Evolutionary conservation across 2,113 vertebrate species (phyloP).

Genomic region (Microtus oregoni): DNA sequence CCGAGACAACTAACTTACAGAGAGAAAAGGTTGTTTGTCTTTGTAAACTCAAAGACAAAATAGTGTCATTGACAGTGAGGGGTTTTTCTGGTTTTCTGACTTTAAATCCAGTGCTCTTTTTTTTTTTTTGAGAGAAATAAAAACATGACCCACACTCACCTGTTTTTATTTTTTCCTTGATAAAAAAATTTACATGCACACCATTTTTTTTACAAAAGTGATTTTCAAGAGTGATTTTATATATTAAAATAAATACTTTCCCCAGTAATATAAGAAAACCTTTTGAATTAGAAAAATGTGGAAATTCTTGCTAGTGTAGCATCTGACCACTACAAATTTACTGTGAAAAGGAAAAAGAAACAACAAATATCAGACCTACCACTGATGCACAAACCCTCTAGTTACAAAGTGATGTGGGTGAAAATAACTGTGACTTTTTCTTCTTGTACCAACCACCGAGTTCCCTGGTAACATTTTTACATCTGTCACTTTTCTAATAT

Average conservation of each 20-base stretch:
- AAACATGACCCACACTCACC: constrained; percentile 82
- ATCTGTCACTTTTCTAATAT: constrained; percentile 19
- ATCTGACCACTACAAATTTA: constrained; percentile 66
- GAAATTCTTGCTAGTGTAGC: constrained; percentile 79
- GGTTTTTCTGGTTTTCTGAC: neutral
- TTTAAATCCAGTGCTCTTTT: neutral
- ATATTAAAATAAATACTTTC: constrained; percentile 95
- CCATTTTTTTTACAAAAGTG: constrained; percentile 83
- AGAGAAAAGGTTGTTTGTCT: neutral
- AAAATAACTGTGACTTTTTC: constrained; percentile 56
- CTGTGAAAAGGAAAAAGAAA: constrained; percentile 78
- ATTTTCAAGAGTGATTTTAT: constrained; percentile 91
- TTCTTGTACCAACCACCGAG: constrained; percentile 27
- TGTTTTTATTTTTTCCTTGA: constrained; percentile 82
- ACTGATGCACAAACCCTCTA: constrained; percentile 22
- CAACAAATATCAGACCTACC: constrained; percentile 72
- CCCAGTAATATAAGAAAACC: constrained; percentile 89
- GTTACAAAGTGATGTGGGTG: constrained; percentile 56
- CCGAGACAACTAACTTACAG: neutral
- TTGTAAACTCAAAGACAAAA: neutral
- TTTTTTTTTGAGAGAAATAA: constrained; percentile 88
- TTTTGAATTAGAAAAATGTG: constrained; percentile 91
- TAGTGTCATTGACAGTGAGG: neutral
- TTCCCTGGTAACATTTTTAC: neutral
- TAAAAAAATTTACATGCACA: constrained; percentile 85